phyloP scores from a whole-genome alignment of 1,140 invertebrate genomes.

The Lamellibrachia luymesi region DNA sequence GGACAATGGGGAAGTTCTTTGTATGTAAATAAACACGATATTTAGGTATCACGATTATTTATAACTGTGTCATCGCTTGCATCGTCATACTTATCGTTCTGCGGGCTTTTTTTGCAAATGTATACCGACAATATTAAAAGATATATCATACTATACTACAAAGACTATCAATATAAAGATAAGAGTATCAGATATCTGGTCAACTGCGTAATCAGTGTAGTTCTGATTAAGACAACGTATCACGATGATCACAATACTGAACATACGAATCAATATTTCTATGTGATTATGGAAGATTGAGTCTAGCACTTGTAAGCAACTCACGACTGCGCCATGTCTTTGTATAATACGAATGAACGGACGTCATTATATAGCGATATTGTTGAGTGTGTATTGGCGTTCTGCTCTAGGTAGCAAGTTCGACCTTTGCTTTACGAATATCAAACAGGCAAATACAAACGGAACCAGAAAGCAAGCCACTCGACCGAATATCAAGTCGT shows the following conservation, averaged over 20 bases:
- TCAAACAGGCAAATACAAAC: background rate
- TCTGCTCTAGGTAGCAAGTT: background rate
- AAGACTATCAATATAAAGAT: background rate
- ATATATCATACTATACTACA: background rate
- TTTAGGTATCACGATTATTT: background rate
- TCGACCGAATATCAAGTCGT: background rate
- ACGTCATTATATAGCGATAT: background rate
- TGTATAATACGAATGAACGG: background rate
- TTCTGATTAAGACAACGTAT: background rate
- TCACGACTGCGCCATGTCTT: background rate
- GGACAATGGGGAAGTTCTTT: background rate
- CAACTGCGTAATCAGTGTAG: background rate
- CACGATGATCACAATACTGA: background rate
- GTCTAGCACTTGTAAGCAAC: background rate
- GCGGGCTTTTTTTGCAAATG: background rate
- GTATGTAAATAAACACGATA: background rate
- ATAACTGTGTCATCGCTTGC: background rate
- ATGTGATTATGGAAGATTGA: background rate
- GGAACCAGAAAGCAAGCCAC: background rate
- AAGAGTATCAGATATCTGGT: background rate
- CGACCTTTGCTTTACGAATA: background rate
- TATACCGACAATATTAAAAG: background rate
- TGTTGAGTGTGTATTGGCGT: background rate
- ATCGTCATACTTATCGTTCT: background rate
- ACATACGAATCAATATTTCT: background rate